Percentiles rank a stretch among this genome's conserved stretches.
phyloP scores from a whole-genome alignment of 2,797 vertebrate species.

The Cuniculus paca region DNA sequence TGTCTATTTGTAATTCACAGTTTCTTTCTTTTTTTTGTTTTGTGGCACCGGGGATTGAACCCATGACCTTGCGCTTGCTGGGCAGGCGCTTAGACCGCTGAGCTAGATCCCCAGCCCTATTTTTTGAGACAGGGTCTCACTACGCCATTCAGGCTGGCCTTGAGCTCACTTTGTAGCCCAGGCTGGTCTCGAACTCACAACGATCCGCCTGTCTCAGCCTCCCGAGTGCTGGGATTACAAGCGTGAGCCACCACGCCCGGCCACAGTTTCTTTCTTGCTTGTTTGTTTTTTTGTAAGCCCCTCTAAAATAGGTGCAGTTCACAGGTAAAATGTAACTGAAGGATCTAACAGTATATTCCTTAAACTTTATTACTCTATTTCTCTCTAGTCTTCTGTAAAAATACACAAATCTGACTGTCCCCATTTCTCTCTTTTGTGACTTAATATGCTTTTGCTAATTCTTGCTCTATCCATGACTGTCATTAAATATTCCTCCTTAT shows the following conservation, averaged over 20 bases:
- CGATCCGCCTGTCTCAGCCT: too few relatives aligned
- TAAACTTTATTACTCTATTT: slow-evolving; percentile 7
- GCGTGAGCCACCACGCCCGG: too few relatives aligned
- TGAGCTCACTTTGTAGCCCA: too few relatives aligned
- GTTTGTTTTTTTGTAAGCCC: neutral
- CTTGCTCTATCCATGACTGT: neutral
- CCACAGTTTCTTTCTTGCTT: neutral
- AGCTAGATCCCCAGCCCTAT: too few relatives aligned
- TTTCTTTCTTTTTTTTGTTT: neutral
- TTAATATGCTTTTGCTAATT: slow-evolving; percentile 1
- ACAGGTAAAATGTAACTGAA: neutral
- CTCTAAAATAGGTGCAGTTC: neutral
- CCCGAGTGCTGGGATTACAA: too few relatives aligned
- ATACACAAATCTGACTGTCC: neutral
- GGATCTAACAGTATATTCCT: neutral
- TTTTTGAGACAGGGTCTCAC: too few relatives aligned
- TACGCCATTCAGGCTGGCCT: too few relatives aligned
- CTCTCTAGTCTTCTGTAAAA: slow-evolving; percentile 33
- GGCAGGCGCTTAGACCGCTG: too few relatives aligned
- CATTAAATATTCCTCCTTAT: slow-evolving; percentile 44
- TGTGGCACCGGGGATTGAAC: too few relatives aligned
- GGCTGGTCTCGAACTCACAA: too few relatives aligned
- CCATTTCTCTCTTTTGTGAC: neutral
- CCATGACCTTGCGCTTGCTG: too few relatives aligned
- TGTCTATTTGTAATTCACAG: neutral